phyloP scores from a whole-genome alignment of 2,888 invertebrate genomes.

The Norana najaformis region DNA sequence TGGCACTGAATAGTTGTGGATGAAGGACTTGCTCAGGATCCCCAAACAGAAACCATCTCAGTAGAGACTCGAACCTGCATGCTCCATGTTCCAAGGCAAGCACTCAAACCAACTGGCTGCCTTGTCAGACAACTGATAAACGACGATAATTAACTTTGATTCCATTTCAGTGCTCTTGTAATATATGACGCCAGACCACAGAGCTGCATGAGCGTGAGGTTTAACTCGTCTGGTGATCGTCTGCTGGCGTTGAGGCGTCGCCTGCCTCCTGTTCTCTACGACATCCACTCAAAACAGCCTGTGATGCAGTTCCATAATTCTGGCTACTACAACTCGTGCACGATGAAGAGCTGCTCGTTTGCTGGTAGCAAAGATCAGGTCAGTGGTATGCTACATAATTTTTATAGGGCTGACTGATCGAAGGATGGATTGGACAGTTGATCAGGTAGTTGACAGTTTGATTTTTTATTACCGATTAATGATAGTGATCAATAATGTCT shows the following conservation, averaged over 20 bases:
- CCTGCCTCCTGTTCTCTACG: slow-evolving; percentile 82
- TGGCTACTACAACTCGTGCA: slow-evolving; percentile 91
- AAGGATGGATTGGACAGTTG: not conserved
- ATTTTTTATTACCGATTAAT: no score
- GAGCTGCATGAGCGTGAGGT: slow-evolving; percentile 74
- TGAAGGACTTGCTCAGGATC: no score
- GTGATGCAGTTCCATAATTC: slow-evolving; percentile 86
- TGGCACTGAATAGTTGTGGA: no score
- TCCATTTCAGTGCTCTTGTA: slow-evolving; percentile 37
- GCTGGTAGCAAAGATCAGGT: slow-evolving; percentile 81
- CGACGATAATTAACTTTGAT: no score
- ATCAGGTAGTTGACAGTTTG: not conserved
- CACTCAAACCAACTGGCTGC: no score
- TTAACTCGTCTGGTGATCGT: slow-evolving; percentile 77
- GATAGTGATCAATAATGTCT: no score
- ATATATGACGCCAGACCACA: slow-evolving; percentile 43
- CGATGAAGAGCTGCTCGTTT: slow-evolving; percentile 95
- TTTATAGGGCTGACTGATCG: not conserved
- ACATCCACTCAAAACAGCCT: slow-evolving; percentile 71
- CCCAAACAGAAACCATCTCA: no score
- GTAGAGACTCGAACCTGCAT: no score
- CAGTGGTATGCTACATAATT: not conserved
- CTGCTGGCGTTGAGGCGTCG: slow-evolving; percentile 81
- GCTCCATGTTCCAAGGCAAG: no score
- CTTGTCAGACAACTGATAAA: no score